A percentile compares a stretch with the other conserved stretches of the same genome.
These are phyloP conservation scores for Aurelia coerulea DNA, from an alignment of 30 jellyfish, hydroid and myxozoan species.

Conservation along the genomic window DNA sequence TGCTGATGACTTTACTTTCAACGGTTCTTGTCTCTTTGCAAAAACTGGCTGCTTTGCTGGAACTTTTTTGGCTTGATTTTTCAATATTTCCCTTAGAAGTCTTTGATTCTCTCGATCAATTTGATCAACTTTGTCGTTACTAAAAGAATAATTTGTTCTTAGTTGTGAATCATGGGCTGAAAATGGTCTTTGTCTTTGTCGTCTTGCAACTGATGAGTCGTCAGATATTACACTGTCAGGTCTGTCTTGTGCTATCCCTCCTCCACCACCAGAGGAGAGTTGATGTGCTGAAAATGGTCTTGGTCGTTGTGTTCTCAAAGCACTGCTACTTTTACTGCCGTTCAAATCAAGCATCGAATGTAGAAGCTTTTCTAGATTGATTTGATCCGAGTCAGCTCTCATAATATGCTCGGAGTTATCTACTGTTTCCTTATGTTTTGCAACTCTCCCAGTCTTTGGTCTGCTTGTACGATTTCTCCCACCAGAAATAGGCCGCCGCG, in stretches of 20 bases:
- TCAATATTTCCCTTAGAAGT: constrained; percentile 68
- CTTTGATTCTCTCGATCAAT: constrained; percentile 94
- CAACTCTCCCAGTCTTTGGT: constrained; percentile 1
- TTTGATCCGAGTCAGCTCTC: constrained; percentile 85
- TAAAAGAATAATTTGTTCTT: constrained; percentile 77
- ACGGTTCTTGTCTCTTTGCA: constrained; percentile 56
- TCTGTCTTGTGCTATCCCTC: neutral
- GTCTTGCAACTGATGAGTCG: neutral
- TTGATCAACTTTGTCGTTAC: constrained; percentile 77
- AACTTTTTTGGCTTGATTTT: constrained; percentile 36
- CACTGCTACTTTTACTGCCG: constrained; percentile 8
- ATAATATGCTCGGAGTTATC: constrained; percentile 39
- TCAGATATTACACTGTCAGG: constrained; percentile 22
- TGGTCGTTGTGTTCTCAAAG: neutral
- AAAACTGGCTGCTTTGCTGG: constrained; percentile 40
- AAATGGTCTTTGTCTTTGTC: constrained; percentile 51
- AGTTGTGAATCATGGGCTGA: constrained; percentile 62
- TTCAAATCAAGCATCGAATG: constrained; percentile 79
- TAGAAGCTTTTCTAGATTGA: constrained; percentile 71
- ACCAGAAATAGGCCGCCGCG: constrained; percentile 43
- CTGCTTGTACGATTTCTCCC: constrained; percentile 12
- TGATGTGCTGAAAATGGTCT: constrained; percentile 70
- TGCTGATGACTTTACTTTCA: constrained; percentile 79
- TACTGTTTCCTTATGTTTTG: neutral
- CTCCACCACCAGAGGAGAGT: neutral